Conservation (phyloP, 1,140 invertebrate genomes). For the Chironomus striatipennis region DNA sequence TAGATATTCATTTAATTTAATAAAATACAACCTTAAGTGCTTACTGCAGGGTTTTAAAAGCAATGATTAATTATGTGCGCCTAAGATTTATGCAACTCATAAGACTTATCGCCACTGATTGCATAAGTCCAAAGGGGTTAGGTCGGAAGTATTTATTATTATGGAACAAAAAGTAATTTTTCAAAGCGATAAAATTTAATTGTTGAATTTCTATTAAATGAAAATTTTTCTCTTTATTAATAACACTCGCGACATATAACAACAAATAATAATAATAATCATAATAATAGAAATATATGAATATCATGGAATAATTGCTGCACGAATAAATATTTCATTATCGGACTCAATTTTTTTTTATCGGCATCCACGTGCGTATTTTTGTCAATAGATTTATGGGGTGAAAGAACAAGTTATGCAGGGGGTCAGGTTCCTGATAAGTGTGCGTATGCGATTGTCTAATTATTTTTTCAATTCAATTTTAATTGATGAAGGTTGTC, state of each 20-base stretch:
- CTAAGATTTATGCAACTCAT: not conserved
- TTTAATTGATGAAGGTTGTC: conserved; percentile 14
- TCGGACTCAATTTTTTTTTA: not conserved
- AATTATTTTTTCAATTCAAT: conserved; percentile 20
- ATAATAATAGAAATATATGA: not conserved
- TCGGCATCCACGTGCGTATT: not conserved
- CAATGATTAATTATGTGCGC: not conserved
- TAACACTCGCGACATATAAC: not conserved
- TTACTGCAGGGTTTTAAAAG: not conserved
- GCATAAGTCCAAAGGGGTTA: not conserved
- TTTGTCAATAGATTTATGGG: not conserved
- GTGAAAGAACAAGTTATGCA: not conserved
- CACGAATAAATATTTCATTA: not conserved
- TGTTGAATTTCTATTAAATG: no score
- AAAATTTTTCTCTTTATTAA: not conserved
- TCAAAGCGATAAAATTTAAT: no score
- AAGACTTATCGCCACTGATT: not conserved
- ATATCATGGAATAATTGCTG: not conserved
- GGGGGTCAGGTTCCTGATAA: not conserved
- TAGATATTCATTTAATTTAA: not conserved
- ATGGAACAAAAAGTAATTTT: not conserved
- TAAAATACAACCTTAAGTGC: not conserved
- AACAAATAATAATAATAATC: not conserved
- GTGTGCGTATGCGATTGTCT: not conserved
- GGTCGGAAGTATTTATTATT: not conserved